These are phyloP conservation scores for Elgaria multicarinata DNA, from an alignment of 2,113 vertebrate genomes.

Conservation along the genomic window DNA sequence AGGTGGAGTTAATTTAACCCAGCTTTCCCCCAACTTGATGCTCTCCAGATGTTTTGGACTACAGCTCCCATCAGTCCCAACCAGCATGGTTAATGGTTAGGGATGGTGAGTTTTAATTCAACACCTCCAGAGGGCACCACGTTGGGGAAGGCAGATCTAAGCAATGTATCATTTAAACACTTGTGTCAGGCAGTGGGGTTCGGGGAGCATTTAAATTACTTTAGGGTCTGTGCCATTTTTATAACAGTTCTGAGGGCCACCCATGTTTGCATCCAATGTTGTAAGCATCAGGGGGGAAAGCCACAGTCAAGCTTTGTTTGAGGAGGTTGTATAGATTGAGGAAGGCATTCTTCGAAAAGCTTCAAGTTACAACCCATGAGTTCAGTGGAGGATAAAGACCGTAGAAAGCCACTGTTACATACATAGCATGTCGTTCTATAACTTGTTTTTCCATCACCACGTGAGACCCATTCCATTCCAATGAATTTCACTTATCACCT, in stretches of 20 bases:
- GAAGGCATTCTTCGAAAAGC: constrained; percentile 53
- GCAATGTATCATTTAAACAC: background rate
- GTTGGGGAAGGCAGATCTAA: background rate
- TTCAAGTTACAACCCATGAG: constrained; percentile 56
- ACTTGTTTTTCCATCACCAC: constrained; percentile 53
- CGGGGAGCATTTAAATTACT: constrained; percentile 8
- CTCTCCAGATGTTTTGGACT: too few species aligned
- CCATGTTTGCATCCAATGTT: constrained; percentile 61
- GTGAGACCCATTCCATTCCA: background rate
- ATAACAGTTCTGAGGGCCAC: constrained; percentile 54
- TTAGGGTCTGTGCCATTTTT: constrained; percentile 46
- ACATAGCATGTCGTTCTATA: constrained; percentile 45
- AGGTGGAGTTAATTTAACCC: background rate
- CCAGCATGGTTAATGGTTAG: too few species aligned
- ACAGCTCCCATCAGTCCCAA: too few species aligned
- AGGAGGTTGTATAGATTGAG: constrained; percentile 57
- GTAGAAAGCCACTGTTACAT: constrained; percentile 65
- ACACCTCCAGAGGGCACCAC: too few species aligned
- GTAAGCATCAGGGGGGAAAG: constrained; percentile 54
- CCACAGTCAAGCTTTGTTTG: constrained; percentile 68
- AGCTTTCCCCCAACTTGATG: too few species aligned
- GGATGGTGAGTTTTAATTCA: too few species aligned
- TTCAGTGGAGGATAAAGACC: constrained; percentile 57
- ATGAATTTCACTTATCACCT: constrained; percentile 1
- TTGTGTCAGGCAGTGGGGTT: background rate